A percentile compares a stretch with the other conserved stretches of the same genome.
Conservation (phyloP, 1,140 invertebrate genomes). For the Drosophila orosa region DNA sequence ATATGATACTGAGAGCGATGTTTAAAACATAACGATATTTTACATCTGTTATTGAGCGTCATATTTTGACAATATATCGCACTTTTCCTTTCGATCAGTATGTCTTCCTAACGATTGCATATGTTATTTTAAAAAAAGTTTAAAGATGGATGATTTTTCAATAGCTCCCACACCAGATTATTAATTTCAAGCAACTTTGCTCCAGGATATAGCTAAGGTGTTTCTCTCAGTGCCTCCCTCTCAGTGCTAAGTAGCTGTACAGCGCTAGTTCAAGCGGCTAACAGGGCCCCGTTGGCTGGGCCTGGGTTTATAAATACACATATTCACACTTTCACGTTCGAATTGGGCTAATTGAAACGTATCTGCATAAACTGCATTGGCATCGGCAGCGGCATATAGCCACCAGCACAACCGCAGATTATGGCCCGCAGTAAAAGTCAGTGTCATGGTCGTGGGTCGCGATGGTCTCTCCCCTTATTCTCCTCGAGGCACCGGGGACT, state of each 20-base stretch:
- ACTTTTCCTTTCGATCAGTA: too few species aligned
- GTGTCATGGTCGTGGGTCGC: slow-evolving; percentile 73
- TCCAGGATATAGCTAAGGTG: neutral
- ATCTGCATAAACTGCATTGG: slow-evolving; percentile 70
- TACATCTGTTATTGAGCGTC: too few species aligned
- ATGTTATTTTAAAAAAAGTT: too few species aligned
- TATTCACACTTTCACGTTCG: slow-evolving; percentile 74
- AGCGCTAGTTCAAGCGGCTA: slow-evolving; percentile 40
- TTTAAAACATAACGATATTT: too few species aligned
- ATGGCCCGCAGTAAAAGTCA: slow-evolving; percentile 59
- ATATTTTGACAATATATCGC: too few species aligned
- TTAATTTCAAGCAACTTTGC: neutral
- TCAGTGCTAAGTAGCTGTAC: slow-evolving; percentile 19
- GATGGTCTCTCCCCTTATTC: slow-evolving; percentile 16
- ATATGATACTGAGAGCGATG: too few species aligned
- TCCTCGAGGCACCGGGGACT: neutral
- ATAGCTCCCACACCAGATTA: neutral
- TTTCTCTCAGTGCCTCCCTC: slow-evolving; percentile 6
- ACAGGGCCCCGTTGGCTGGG: slow-evolving; percentile 16
- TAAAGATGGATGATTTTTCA: too few species aligned
- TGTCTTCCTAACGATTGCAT: too few species aligned
- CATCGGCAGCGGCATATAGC: slow-evolving; percentile 52
- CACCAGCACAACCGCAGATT: slow-evolving; percentile 47
- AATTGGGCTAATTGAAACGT: slow-evolving; percentile 80
- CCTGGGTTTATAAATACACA: slow-evolving; percentile 35